Base-by-base conservation (phyloP, 2,113 vertebrate species). In the Corvus hawaiiensis region DNA sequence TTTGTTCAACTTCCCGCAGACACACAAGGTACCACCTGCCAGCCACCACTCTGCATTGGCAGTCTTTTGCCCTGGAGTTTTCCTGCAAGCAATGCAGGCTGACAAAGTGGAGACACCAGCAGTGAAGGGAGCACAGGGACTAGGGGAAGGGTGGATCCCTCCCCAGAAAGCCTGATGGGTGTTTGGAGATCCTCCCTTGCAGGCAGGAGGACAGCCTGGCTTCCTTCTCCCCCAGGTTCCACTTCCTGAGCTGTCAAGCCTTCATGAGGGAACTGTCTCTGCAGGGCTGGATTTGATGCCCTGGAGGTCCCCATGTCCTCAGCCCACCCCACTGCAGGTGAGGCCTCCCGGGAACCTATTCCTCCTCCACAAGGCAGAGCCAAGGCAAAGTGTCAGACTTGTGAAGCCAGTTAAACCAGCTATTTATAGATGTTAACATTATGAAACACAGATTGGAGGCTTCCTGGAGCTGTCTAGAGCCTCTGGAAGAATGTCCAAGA, bases 391-490 rank as follows among this genome's bases (percentile, higher is more conserved):
- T 3, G 1, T 55, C 4, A 4, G 87, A 39, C 62, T 30, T 27
- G 71, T 27, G 87, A 69, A 79, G 74, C 87, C 89, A 83, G 89
- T 87, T 73, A 77, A 91, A 83, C 89, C 46, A 80, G 35, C 32
- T 56, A 20, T 79, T 79, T 58, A 23, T 51, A 82, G 55, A 54
- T 83, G 26, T 46, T 32, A 89, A 41, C 21, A 41, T 71, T 59
- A 37, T 9, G 22, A 85, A 85, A 91, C 2, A 16, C 1, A 24
- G 49, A 63, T 8, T 48, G 0, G 2, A 87, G 62, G 44, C n/a
- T 76, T 92, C 19, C 51, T 68, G 46, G 39, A 69, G 54, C 13
- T 88, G 39, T 84, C 46, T 69, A 66, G 39, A 35, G 33, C 63
- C 33, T 95, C 51, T 51, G 66, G 39, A 82, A 90, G 27, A 76